Base-by-base conservation (phyloP, 2,797 vertebrate genomes). In the Denticeps clupeoides region DNA sequence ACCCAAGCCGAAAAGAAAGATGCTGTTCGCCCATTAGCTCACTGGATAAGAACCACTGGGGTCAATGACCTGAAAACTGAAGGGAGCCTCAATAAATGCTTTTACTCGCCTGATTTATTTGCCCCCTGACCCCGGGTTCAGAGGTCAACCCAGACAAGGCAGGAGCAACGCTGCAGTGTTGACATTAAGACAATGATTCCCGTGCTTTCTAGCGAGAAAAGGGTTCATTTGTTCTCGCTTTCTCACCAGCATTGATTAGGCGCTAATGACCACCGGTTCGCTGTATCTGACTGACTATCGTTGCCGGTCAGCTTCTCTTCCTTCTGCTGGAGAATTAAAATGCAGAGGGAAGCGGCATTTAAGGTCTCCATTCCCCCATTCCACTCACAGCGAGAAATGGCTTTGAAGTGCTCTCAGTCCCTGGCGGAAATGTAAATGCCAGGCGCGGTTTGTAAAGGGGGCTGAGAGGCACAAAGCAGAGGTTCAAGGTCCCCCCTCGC, bases 21-120 rank as follows among this genome's bases (percentile, higher is more conserved):
- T n/a, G n/a, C n/a, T n/a, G n/a, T n/a, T n/a, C n/a, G n/a, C n/a
- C n/a, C n/a, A n/a, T n/a, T n/a, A n/a, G n/a, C n/a, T 49, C 51
- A 46, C 32, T 16, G 13, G 26, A 21, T 59, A 22, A 59, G 64
- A 48, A 40, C 18, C 46, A 45, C 41, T 42, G 41, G 12, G 26
- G 26, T 41, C 43, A 24, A 29, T 57, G 51, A 56, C 45, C 51
- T 63, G 51, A 57, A 31, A 55, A 50, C 49, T 56, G 43, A 55
- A 29, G 9, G 26, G 45, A 11, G 33, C 49, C 40, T 46, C 45
- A 24, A 47, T 62, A 53, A 63, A 65, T 42, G 52, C 49, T 56
- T 38, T 24, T 41, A 32, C 19, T 4, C 3, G 1, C 3, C 40
- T 48, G 47, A 60, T 67, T 56, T 61, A 65, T 58, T 44, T 49